Conservation (phyloP, 2,113 vertebrate species). For the Zosterops borbonicus region DNA sequence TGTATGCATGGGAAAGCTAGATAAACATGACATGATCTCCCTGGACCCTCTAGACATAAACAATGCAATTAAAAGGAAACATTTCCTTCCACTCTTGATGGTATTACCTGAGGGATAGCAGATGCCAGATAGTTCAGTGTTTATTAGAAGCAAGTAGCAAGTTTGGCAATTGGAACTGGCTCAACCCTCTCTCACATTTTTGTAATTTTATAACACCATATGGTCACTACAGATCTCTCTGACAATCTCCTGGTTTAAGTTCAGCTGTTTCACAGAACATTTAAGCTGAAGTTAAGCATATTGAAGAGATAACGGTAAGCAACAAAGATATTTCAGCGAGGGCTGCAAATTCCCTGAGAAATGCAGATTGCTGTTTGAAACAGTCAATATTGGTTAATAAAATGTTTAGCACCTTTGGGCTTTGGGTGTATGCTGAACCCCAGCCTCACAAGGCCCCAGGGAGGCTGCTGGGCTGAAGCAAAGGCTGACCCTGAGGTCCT, state of each 20-base stretch:
- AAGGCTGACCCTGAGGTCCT: background rate
- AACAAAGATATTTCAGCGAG: background rate
- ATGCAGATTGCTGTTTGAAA: background rate
- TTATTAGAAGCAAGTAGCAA: conserved; percentile 59
- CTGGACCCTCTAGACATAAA: conserved; percentile 39
- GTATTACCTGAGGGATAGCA: conserved; percentile 63
- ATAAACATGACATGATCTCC: conserved; percentile 15
- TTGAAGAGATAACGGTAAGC: background rate
- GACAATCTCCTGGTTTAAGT: conserved; percentile 39
- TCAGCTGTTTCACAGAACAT: conserved; percentile 51
- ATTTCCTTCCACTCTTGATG: conserved; percentile 57
- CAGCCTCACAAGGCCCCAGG: background rate
- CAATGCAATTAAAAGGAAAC: conserved; percentile 66
- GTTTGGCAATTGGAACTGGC: conserved; percentile 54
- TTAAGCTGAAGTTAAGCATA: conserved; percentile 41
- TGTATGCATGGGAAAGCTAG: background rate
- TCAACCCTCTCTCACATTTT: conserved; percentile 20
- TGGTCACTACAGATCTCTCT: conserved; percentile 57
- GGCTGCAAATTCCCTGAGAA: background rate
- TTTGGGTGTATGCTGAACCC: background rate
- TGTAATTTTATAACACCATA: conserved; percentile 63
- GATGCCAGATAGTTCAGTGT: conserved; percentile 64
- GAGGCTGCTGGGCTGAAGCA: background rate
- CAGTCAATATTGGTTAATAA: background rate
- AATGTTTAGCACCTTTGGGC: background rate